Conservation (phyloP, 2,888 invertebrate genomes). For the Allygus modestus region DNA sequence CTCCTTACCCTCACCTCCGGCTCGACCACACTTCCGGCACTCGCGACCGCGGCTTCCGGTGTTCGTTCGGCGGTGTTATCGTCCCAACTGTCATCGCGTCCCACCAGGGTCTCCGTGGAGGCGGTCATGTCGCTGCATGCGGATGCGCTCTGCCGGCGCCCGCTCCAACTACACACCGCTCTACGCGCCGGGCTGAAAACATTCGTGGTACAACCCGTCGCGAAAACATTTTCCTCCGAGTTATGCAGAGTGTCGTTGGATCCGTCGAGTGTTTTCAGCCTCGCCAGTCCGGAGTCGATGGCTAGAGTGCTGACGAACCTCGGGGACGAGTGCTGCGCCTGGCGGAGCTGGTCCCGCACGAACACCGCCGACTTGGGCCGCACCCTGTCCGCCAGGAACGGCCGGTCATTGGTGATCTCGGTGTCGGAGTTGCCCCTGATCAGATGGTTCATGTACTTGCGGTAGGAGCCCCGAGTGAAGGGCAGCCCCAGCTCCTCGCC, state of each 20-base stretch:
- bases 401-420: slow-evolving; percentile 50
- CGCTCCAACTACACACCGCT: slow-evolving; percentile 58
- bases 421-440: slow-evolving; percentile 63
- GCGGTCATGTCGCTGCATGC: slow-evolving; percentile 60
- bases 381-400: slow-evolving; percentile 35
- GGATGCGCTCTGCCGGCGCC: slow-evolving; percentile 60
- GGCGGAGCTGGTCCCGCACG: slow-evolving; percentile 5
- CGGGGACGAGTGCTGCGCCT: neutral
- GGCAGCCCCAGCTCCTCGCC: slow-evolving; percentile 29
- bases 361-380: slow-evolving; percentile 43
- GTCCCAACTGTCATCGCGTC: slow-evolving; percentile 53
- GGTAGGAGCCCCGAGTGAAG: slow-evolving; percentile 65
- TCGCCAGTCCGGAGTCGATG: neutral
- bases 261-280: slow-evolving; percentile 16
- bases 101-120: slow-evolving; percentile 63
- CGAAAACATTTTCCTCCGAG: slow-evolving; percentile 53
- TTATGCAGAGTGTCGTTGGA: slow-evolving; percentile 47
- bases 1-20: slow-evolving; percentile 18
- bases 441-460: slow-evolving; percentile 67
- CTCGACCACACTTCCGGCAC: neutral
- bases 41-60: slow-evolving; percentile 39
- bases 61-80: slow-evolving; percentile 25
- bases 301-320: neutral
- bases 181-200: slow-evolving; percentile 61
- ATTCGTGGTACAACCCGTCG: slow-evolving; percentile 31